Evolutionary conservation across 2,888 invertebrate genomes (phyloP), one percentile per base, ranked within the genome.

Genomic region (Mesochorus sp.): DNA sequence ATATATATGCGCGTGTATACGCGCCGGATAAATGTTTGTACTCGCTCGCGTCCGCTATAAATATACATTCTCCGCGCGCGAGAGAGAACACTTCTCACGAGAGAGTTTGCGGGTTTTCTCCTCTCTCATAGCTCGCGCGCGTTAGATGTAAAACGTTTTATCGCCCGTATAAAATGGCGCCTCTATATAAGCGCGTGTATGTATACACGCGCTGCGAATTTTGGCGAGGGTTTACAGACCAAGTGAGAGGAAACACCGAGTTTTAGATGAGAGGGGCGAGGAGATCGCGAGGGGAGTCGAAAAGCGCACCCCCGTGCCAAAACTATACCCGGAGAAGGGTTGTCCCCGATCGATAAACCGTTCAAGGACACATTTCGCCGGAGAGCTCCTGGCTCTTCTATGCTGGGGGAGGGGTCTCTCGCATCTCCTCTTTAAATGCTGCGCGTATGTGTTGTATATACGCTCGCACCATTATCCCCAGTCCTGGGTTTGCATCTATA

Each of bases 281-380:
- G 44, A 72, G 66, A 76, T 71, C 59, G 57, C 71, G 49, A 61
- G 74, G 73, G 74, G 55, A 74, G 78, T 49, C 44, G 61, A 44
- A 74, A 78, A 78, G 64, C 73, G 74, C 68, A 70, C 78, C 78
- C 77, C 67, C 39, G 61, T 53, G 55, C 73, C 51, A 74, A 53
- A 62, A 53, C 70, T 64, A 49, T n/a, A n/a, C n/a, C n/a, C 62
- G 57, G 71, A 67, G 70, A 81, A 81, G 81, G 80, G 81, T 81
- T 81, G 80, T 59, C 61, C 51, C 24, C 78, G 79, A 81, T 81
- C 81, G 79, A 81, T 80, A 80, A 26, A 44, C 57, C 71, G 76
- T 80, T 81, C 80, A 81, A 81, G 81, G 80, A 80, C 81, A 80
- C 80, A 75, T 76, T 81, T 74, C 47, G 61, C 34, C 44, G 44